phyloP scores from a whole-genome alignment of 1,140 invertebrate genomes.

The Samia ricini region DNA sequence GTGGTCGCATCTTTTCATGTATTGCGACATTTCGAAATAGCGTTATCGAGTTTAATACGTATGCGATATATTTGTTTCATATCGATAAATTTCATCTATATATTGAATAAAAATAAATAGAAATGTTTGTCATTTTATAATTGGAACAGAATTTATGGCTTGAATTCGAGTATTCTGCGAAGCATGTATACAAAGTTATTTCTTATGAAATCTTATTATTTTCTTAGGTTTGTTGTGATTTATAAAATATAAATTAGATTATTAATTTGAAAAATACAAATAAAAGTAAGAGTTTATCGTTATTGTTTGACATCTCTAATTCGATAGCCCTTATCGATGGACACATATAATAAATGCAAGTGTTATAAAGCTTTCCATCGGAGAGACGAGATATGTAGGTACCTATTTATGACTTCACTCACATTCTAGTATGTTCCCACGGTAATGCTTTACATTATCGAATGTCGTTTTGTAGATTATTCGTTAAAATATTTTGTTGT shows the following conservation, averaged over 20 bases:
- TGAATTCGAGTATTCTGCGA: too few species aligned
- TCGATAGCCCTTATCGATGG: slow-evolving; percentile 18
- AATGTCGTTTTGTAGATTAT: slow-evolving; percentile 27
- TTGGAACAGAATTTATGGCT: too few species aligned
- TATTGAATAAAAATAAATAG: too few species aligned
- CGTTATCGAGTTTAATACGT: neutral
- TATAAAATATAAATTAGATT: too few species aligned
- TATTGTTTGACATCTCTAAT: too few species aligned
- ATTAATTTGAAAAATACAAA: too few species aligned
- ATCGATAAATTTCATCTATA: too few species aligned
- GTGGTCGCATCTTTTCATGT: slow-evolving; percentile 24
- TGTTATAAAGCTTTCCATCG: slow-evolving; percentile 41
- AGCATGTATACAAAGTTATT: too few species aligned
- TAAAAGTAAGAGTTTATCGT: neutral
- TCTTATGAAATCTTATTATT: too few species aligned
- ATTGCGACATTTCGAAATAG: slow-evolving; percentile 26
- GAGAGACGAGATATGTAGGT: slow-evolving; percentile 11
- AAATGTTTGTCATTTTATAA: too few species aligned
- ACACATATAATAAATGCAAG: slow-evolving; percentile 38
- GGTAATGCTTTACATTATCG: slow-evolving; percentile 25
- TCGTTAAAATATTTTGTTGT: slow-evolving; percentile 29
- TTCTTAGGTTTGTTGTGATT: too few species aligned
- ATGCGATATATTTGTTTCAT: neutral
- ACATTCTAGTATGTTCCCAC: slow-evolving; percentile 36
- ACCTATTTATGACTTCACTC: slow-evolving; percentile 29